Conservation (phyloP, 2,113 vertebrate species). For the Bos indicus region DNA sequence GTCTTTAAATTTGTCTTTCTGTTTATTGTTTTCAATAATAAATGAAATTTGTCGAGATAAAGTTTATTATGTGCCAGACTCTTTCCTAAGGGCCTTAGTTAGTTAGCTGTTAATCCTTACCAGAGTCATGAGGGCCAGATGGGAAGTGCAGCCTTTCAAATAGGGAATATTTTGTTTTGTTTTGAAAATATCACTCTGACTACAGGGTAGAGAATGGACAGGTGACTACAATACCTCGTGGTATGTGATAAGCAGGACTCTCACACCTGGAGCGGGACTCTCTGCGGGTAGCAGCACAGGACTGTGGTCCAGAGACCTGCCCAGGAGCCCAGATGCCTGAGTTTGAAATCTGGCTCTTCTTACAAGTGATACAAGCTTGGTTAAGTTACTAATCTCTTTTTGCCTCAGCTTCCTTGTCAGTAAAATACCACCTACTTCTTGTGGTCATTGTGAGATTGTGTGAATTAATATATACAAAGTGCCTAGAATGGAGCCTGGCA, state of each 20-base stretch:
- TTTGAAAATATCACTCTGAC: neutral
- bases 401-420: neutral
- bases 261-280: neutral
- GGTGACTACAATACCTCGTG: neutral
- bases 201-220: neutral
- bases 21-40: neutral
- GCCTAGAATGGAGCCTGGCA: neutral
- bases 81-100: neutral
- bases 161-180: neutral
- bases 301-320: rapidly evolving
- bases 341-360: neutral
- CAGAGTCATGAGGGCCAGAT: neutral
- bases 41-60: neutral
- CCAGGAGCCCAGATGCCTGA: neutral
- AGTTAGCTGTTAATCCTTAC: neutral
- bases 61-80: neutral
- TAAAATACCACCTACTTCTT: neutral
- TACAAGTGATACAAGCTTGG: neutral
- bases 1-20: neutral
- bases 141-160: neutral
- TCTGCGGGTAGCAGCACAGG: neutral
- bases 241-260: neutral
- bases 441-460: neutral
- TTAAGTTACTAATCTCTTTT: neutral
- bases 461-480: neutral